Base-by-base conservation (phyloP, 2,113 vertebrate species). In the Pheucticus melanocephalus region DNA sequence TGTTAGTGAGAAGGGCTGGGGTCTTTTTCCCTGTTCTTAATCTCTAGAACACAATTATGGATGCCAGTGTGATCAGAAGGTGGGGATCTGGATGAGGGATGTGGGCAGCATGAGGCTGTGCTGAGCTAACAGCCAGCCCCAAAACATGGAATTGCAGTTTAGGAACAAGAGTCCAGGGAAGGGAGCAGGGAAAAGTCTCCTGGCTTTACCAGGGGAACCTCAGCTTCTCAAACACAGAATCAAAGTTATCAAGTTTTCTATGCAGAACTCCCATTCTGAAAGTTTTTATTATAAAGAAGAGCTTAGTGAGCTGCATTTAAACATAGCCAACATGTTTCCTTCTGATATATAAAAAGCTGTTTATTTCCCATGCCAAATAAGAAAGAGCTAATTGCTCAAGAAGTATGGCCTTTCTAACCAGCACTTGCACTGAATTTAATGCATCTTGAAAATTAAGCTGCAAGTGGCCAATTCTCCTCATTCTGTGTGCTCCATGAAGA, bases 51-150 rank as follows among this genome's bases (percentile, higher is more conserved):
- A 40, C 4, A 15, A 5, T 33, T 47, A 30, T 20, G n/a, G 37
- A 28, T 17, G 12, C 5, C 45, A 40, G 10, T 9, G 54, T 53
- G 21, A 12, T 21, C 59, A 70, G 47, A 78, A 78, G 22, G 7
- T 17, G 24, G 35, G 16, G n/a, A 51, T 51, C 28, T 75, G 37
- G 20, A 16, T 48, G 45, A 60, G 20, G 23, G 40, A 10, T 72
- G 27, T 42, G 40, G 51, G 28, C 33, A 82, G 18, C 6, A 7
- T 0, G 0, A 63, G 42, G 4, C 0, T 31, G 27, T 59, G 51
- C 23, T 88, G 48, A 68, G 28, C 40, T n/a, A 54, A 39, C 64
- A 91, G 22, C 28, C n/a, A 54, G 42, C 53, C 22, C 20, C 2
- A 8, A 50, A 20, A 15, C 14, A 44, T 15, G 28, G 71, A 88